phyloP scores from a whole-genome alignment of 2,113 vertebrate species.

The Cinclus mexicanus region DNA sequence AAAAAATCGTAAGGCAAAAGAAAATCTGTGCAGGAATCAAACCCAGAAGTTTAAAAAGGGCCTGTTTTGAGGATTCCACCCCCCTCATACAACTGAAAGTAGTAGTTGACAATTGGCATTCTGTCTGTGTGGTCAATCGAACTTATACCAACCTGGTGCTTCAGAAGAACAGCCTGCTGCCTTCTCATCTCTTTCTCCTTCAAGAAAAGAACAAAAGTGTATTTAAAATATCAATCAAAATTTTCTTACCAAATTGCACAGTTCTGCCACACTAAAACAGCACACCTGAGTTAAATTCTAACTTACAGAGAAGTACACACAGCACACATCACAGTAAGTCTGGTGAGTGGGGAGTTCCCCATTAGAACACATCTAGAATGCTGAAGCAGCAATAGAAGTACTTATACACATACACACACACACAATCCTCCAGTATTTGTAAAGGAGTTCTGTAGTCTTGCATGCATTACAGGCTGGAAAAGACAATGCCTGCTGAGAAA shows the following conservation, averaged over 20 bases:
- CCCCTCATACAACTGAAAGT: constrained; percentile 14
- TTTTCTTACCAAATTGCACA: background rate
- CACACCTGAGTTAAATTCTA: background rate
- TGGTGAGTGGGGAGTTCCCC: background rate
- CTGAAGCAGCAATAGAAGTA: background rate
- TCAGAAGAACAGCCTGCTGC: constrained; percentile 90
- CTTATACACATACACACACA: background rate
- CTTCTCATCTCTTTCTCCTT: constrained; percentile 94
- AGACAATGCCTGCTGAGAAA: background rate
- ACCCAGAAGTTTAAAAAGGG: constrained; percentile 43
- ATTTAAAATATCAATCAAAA: background rate
- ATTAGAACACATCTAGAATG: background rate
- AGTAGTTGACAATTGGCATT: constrained; percentile 21
- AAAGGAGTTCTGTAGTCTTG: background rate
- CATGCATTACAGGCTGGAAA: background rate
- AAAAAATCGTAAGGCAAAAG: constrained; percentile 74
- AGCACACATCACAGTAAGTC: background rate
- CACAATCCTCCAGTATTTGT: background rate
- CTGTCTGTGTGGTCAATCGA: background rate
- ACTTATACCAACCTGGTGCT: constrained; percentile 87
- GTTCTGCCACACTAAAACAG: background rate
- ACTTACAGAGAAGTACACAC: background rate
- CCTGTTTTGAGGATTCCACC: constrained; percentile 15
- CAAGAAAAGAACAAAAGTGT: constrained; percentile 60
- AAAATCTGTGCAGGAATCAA: constrained; percentile 75